Evolutionary conservation across 2,113 vertebrate species (phyloP), one percentile per base, ranked within the genome.

Genomic region (Barnardius zonarius): DNA sequence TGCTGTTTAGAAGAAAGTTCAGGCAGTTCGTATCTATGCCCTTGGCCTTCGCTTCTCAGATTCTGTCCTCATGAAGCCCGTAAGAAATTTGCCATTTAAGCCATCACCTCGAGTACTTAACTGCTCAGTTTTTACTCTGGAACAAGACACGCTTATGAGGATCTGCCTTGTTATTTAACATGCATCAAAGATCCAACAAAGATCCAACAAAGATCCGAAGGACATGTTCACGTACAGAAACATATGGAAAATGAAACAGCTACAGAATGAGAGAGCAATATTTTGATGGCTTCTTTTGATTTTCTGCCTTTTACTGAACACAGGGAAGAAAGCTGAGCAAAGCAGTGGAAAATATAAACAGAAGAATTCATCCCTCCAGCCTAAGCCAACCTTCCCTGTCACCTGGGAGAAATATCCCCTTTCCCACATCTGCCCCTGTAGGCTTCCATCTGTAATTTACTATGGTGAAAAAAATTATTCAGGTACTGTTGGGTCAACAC

Each of bases 401-500:
- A 59, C 6, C 44, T 69, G 83, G 72, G 68, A 49, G 66, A 74
- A 90, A 92, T 9, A 39, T 11, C 15, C 25, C 27, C 23, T 63
- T 92, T 41, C 59, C 76, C 76, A 83, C 73, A 74, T 69, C 46
- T 86, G 59, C 76, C 61, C 41, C 57, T 48, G 31, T 28, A 80
- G 68, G 28, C 35, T 86, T 95, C 90, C 68, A 31, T 68, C 35
- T 66, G 25, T 72, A 67, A 90, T 72, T 87, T 83, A 62, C 67
- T 69, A 62, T 2, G 5, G 49, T 37, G 75, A 27, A 89, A 83
- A 86, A 81, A 92, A 62, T n/a, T 63, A 78, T 88, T 64, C 90
- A 92, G 93, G 86, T 96, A 81, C 69, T 86, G 86, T 84, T 96
- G 90, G 80, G 57, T 91, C 92, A 96, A 82, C 73, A 91, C 2